Conservation (phyloP, 2,113 vertebrate genomes). For the Picathartes gymnocephalus region DNA sequence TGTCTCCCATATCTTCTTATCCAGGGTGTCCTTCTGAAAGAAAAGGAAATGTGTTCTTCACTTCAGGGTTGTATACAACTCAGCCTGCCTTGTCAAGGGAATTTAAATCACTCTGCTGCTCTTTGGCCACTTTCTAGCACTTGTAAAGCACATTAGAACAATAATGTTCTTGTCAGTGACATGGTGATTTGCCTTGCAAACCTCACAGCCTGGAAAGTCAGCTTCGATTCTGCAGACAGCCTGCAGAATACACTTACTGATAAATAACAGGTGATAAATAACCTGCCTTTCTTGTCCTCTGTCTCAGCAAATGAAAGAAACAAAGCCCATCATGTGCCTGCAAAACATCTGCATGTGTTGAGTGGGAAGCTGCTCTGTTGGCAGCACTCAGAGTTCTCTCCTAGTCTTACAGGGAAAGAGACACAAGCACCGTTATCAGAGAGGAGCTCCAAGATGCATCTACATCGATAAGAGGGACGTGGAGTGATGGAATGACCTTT, state of each 20-base stretch:
- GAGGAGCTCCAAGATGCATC: background rate
- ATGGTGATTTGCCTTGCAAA: slow-evolving; percentile 31
- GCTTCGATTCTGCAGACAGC: background rate
- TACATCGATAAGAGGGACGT: background rate
- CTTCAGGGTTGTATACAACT: background rate
- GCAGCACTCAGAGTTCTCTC: background rate
- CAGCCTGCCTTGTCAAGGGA: background rate
- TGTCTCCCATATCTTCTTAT: slow-evolving; percentile 41
- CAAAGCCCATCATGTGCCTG: background rate
- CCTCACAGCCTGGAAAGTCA: background rate
- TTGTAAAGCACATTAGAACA: slow-evolving; percentile 26
- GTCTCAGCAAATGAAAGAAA: background rate
- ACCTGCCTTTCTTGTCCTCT: background rate
- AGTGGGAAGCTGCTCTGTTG: background rate
- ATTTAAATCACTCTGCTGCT: slow-evolving; percentile 25
- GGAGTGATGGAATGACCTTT: background rate
- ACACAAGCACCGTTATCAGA: background rate
- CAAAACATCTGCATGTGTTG: background rate
- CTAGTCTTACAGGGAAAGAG: background rate
- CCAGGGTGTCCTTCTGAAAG: slow-evolving; percentile 29
- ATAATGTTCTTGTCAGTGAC: slow-evolving; percentile 28
- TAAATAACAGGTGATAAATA: background rate
- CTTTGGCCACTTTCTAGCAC: background rate
- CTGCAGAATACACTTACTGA: background rate
- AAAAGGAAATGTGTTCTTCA: slow-evolving; percentile 44